Percentiles rank a stretch among this genome's conserved stretches.
phyloP scores from a whole-genome alignment of 2,888 invertebrate species.

The Sarcophaga rosellei region DNA sequence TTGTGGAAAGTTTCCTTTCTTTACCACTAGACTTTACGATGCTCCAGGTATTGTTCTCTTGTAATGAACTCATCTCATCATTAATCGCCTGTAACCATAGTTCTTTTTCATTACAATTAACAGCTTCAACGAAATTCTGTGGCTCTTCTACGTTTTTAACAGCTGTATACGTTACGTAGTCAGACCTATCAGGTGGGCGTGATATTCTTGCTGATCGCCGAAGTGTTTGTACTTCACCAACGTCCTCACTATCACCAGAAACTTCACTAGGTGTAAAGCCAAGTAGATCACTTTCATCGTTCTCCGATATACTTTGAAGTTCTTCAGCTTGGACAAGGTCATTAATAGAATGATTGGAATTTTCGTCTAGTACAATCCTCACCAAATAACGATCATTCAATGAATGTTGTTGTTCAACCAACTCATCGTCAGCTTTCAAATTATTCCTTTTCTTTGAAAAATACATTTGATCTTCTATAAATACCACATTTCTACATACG shows the following conservation, averaged over 20 bases:
- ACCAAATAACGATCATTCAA: background rate
- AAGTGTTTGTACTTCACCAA: background rate
- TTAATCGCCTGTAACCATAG: too few relatives aligned
- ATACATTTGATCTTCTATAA: constrained; percentile 45
- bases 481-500: background rate
- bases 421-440: too few relatives aligned
- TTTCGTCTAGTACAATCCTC: constrained; percentile 34
- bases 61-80: background rate
- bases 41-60: background rate
- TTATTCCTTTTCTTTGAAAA: background rate
- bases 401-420: background rate
- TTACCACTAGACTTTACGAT: background rate
- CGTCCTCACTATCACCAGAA: background rate
- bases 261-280: background rate
- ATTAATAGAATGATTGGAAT: constrained; percentile 3
- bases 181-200: background rate
- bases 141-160: too few relatives aligned
- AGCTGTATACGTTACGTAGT: too few relatives aligned
- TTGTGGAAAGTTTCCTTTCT: background rate
- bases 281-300: constrained; percentile 1
- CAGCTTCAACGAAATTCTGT: too few relatives aligned
- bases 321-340: too few relatives aligned
- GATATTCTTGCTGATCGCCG: constrained; percentile 8
- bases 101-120: too few relatives aligned
- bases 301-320: background rate